Percentiles rank a stretch among this genome's conserved stretches.
These are phyloP conservation scores for Calliphora vicina DNA, from an alignment of 1,140 invertebrate species.

Conservation along the genomic window DNA sequence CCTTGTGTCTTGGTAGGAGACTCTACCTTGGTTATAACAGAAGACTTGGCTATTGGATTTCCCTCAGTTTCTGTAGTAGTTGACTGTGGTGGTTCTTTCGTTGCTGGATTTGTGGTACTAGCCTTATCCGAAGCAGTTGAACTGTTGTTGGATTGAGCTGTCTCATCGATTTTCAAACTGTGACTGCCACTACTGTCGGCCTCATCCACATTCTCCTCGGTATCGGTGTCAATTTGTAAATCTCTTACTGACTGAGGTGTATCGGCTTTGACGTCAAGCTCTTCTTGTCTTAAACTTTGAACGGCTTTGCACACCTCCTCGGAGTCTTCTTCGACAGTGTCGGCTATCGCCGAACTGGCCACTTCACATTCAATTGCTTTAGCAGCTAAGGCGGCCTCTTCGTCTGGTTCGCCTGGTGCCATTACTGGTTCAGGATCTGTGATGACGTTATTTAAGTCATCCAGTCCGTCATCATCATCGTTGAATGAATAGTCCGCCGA, in stretches of 20 bases:
- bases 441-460: conserved; percentile 56
- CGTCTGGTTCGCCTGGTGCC: conserved; percentile 49
- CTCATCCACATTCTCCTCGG: conserved; percentile 75
- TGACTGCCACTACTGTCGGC: conserved; percentile 58
- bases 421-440: conserved; percentile 41
- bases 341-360: conserved; percentile 36
- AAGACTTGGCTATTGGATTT: background rate
- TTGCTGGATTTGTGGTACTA: background rate
- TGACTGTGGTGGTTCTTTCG: background rate
- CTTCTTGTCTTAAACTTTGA: conserved; percentile 76
- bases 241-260: conserved; percentile 85
- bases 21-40: conserved; percentile 53
- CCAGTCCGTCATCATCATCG: conserved; percentile 64
- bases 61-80: background rate
- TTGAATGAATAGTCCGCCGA: conserved; percentile 67
- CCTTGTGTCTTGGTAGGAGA: conserved; percentile 9
- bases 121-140: conserved; percentile 17
- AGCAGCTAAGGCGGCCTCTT: conserved; percentile 55
- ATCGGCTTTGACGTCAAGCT: conserved; percentile 74
- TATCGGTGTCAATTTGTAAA: conserved; percentile 86
- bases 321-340: conserved; percentile 42
- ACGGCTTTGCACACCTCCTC: conserved; percentile 82
- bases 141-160: conserved; percentile 38
- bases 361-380: conserved; percentile 52
- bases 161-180: conserved; percentile 58